Evolutionary conservation across 2,888 invertebrate genomes (phyloP).

Genomic region (Argyresthia albistria): DNA sequence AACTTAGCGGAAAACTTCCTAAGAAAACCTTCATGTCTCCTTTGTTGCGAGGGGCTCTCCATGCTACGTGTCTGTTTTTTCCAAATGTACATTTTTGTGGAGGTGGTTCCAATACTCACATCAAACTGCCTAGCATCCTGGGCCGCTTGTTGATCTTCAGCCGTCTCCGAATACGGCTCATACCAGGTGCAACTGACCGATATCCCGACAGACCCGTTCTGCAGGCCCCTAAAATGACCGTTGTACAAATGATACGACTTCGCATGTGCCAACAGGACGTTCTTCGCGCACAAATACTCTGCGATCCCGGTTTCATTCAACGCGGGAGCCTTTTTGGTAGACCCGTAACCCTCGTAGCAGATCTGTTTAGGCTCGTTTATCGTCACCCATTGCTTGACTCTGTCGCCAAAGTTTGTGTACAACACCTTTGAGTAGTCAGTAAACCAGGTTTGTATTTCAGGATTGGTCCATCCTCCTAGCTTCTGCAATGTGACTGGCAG

Average conservation of each 20-base stretch:
- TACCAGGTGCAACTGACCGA: slow-evolving; percentile 53
- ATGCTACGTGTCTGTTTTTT: not conserved
- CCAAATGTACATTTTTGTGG: not conserved
- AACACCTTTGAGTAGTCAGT: slow-evolving; percentile 66
- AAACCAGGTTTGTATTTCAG: slow-evolving; percentile 65
- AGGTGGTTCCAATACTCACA: slow-evolving; percentile 33
- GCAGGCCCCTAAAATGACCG: slow-evolving; percentile 24
- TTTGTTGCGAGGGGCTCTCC: too few relatives aligned
- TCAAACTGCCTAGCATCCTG: slow-evolving; percentile 64
- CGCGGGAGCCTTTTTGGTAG: slow-evolving; percentile 35
- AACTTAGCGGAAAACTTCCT: too few relatives aligned
- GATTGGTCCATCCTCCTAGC: slow-evolving; percentile 74
- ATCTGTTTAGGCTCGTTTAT: slow-evolving; percentile 69
- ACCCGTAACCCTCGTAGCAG: slow-evolving; percentile 43
- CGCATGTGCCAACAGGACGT: slow-evolving; percentile 70
- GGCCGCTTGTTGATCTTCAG: slow-evolving; percentile 63
- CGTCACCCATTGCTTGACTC: slow-evolving; percentile 70
- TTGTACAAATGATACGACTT: slow-evolving; percentile 50
- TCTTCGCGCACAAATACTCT: slow-evolving; percentile 71
- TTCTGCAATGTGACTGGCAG: slow-evolving; percentile 67
- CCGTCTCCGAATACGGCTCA: slow-evolving; percentile 53
- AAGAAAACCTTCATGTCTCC: too few relatives aligned
- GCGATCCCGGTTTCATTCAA: slow-evolving; percentile 45
- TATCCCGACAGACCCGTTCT: slow-evolving; percentile 38
- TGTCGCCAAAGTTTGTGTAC: slow-evolving; percentile 57